Evolutionary conservation across 2,113 vertebrate species (phyloP).

Genomic region (Pachypanchax playfairii): DNA sequence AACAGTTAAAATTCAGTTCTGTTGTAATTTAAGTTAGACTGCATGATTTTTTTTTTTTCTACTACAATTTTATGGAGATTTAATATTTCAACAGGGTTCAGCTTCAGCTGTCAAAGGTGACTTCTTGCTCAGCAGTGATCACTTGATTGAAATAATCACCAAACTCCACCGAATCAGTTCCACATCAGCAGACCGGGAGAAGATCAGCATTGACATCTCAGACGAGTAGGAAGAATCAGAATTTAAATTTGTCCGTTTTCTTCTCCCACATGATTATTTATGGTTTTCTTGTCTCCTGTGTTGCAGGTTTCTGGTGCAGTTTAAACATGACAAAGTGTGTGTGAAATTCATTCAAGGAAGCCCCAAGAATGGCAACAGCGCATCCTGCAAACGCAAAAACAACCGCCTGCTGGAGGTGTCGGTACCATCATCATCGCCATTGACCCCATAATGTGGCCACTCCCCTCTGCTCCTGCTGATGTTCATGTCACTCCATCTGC

Average conservation of each 20-base stretch:
- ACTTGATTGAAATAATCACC: conserved; percentile 96
- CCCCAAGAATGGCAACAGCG: conserved; percentile 89
- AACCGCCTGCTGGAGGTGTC: conserved; percentile 96
- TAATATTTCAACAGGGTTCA: conserved; percentile 80
- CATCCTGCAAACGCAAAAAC: conserved; percentile 95
- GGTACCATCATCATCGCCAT: conserved; percentile 74
- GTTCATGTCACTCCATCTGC: conserved; percentile 41
- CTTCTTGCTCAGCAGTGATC: conserved; percentile 95
- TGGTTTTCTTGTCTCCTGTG: background rate
- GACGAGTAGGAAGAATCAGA: conserved; percentile 86
- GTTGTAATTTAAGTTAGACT: no score
- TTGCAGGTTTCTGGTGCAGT: conserved; percentile 94
- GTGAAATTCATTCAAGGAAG: conserved; percentile 93
- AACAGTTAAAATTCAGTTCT: background rate
- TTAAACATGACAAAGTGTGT: conserved; percentile 97
- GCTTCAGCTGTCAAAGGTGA: conserved; percentile 95
- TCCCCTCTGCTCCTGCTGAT: conserved; percentile 5
- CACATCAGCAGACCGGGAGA: conserved; percentile 84
- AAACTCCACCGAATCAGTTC: conserved; percentile 90
- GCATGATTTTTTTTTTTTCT: background rate
- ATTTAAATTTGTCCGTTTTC: background rate
- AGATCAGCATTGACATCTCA: conserved; percentile 91
- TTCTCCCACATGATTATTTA: background rate
- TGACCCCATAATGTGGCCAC: conserved; percentile 60
- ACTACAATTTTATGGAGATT: background rate